Percentiles rank a stretch among this genome's conserved stretches.
Evolutionary conservation across 2,113 vertebrate species (phyloP).

Genomic region (Amazona vittata): DNA sequence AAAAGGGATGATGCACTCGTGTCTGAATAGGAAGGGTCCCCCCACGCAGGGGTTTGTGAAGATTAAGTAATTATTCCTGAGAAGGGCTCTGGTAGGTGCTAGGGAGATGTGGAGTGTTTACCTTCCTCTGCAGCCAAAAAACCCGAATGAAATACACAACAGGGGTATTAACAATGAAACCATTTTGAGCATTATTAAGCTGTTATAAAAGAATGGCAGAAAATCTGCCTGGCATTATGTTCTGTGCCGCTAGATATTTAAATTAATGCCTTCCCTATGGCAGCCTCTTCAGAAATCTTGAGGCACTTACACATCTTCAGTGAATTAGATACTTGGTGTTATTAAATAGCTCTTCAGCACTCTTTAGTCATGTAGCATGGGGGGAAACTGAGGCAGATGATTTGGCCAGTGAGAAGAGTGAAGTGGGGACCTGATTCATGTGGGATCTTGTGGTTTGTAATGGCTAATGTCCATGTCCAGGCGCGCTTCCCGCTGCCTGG

Average conservation of each 20-base stretch:
- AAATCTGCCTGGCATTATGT: slow-evolving; percentile 45
- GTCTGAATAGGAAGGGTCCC: background rate
- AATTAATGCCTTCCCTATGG: slow-evolving; percentile 43
- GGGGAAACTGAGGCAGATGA: slow-evolving; percentile 29
- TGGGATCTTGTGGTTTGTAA: rapidly evolving
- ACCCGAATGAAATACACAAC: slow-evolving; percentile 44
- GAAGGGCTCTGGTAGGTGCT: background rate
- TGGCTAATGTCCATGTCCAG: background rate
- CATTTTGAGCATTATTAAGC: slow-evolving; percentile 47
- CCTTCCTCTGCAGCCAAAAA: background rate
- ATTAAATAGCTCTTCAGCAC: background rate
- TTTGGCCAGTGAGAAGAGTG: background rate
- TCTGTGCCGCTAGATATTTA: slow-evolving; percentile 7
- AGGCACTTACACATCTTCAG: slow-evolving; percentile 11
- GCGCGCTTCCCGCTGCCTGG: background rate
- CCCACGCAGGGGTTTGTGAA: background rate
- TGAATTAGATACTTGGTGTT: background rate
- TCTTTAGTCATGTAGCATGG: rapidly evolving
- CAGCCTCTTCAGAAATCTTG: slow-evolving; percentile 32
- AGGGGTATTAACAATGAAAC: slow-evolving; percentile 12
- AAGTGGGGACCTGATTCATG: rapidly evolving
- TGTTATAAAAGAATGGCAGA: slow-evolving; percentile 26
- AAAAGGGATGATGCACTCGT: background rate
- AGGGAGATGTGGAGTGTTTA: slow-evolving; percentile 19
- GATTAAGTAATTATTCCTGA: background rate